These are phyloP conservation scores for Stegodyphus mimosarum DNA, from an alignment of 1,140 invertebrate species.

Conservation along the genomic window DNA sequence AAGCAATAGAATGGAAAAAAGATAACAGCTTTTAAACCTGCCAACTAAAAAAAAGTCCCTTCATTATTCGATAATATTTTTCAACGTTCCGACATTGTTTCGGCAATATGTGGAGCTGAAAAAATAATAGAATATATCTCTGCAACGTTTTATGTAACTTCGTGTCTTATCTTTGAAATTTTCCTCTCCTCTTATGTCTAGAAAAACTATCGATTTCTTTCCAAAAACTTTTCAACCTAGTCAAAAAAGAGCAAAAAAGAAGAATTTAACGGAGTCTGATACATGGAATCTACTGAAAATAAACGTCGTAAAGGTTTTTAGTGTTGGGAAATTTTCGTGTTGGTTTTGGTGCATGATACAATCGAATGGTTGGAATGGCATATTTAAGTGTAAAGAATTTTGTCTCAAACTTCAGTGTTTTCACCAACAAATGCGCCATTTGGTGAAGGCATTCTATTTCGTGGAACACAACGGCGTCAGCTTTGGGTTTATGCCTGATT, in stretches of 20 bases:
- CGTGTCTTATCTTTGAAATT: constrained; percentile 25
- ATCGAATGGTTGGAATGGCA: constrained; percentile 38
- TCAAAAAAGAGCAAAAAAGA: constrained; percentile 12
- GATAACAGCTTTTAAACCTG: too few species aligned
- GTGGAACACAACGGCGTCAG: neutral
- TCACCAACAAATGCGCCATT: neutral
- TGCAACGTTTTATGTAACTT: constrained; percentile 41
- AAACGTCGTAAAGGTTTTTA: constrained; percentile 35
- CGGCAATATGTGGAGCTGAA: constrained; percentile 4
- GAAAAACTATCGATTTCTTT: constrained; percentile 40
- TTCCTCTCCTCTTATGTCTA: constrained; percentile 33
- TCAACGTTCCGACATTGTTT: constrained; percentile 31
- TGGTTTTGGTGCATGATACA: constrained; percentile 12
- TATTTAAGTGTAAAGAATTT: neutral
- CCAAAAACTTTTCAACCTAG: constrained; percentile 31
- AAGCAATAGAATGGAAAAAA: too few species aligned
- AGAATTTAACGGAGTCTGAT: constrained; percentile 18
- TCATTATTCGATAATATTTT: constrained; percentile 15
- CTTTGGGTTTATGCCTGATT: too few species aligned
- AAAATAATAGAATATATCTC: constrained; percentile 22
- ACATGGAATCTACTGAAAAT: constrained; percentile 19
- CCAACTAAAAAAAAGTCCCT: neutral
- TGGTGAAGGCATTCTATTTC: neutral
- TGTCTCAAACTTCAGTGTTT: neutral
- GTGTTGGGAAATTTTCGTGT: constrained; percentile 39